These are phyloP conservation scores for Oxystoma pomonae DNA, from an alignment of 2,888 invertebrate genomes.

Conservation along the genomic window DNA sequence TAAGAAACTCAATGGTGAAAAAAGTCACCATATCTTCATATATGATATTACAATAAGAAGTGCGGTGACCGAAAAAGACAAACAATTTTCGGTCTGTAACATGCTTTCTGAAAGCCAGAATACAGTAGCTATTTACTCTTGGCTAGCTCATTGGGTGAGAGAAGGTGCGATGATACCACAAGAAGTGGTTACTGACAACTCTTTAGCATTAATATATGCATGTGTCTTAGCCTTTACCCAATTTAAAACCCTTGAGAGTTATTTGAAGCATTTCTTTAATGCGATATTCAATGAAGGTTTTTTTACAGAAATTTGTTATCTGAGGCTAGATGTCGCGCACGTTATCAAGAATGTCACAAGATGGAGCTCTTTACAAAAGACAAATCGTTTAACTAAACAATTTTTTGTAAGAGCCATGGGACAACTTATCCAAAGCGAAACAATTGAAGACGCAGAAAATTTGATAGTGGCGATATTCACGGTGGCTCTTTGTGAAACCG, in stretches of 20 bases:
- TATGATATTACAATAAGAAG: constrained; percentile 2
- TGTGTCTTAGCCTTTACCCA: constrained; percentile 2
- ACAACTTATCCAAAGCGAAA: constrained; percentile 12
- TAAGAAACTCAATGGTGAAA: too few relatives aligned
- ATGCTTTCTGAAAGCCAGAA: constrained; percentile 11
- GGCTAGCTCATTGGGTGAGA: constrained; percentile 3
- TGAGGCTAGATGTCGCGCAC: constrained; percentile 4
- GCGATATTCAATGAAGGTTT: constrained; percentile 8
- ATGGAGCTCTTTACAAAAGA: not conserved
- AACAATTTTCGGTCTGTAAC: constrained; percentile 6
- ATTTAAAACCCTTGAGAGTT: not conserved
- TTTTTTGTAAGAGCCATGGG: constrained; percentile 10
- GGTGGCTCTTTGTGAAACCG: constrained; percentile 12
- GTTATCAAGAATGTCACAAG: not conserved
- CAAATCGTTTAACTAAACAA: not conserved
- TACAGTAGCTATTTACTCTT: constrained; percentile 4
- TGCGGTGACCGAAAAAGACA: not conserved
- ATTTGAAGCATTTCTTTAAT: not conserved
- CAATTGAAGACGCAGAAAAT: constrained; percentile 11
- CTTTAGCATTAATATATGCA: constrained; percentile 14
- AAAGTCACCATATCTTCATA: too few relatives aligned
- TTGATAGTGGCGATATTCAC: constrained; percentile 11
- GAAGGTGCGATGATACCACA: constrained; percentile 1
- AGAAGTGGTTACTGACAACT: constrained; percentile 18
- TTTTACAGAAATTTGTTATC: not conserved